Base-by-base conservation (phyloP, 2,113 vertebrate genomes). In the Esox niger region DNA sequence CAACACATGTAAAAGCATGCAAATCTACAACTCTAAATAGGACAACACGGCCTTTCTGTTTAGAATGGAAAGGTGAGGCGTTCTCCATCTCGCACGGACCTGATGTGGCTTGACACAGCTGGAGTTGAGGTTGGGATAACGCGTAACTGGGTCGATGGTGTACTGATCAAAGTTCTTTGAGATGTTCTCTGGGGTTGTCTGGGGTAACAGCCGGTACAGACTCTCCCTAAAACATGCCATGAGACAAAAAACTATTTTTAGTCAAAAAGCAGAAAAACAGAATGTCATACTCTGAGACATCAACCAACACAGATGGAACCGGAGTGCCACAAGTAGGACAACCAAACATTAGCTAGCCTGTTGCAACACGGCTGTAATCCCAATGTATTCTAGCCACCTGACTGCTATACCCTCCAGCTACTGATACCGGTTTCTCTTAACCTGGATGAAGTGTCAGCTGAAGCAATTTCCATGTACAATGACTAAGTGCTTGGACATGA, bases 101-200 rank as follows among this genome's bases (percentile, higher is more conserved):
- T 99, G 97, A 84, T 91, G 95, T 11, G 95, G 94, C 32, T 93
- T 85, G 74, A 99, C 81, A 83, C 95, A 94, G 84, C 94, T 94
- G 76, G 98, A 80, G 27, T 93, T 95, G 55, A 98, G 92, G 47
- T 98, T 99, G 82, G 97, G 97, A 56, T 99, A 99, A 1, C 97
- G 93, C 26, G 97, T 99, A 31, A 94, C 92, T 0, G 97, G 97
- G 76, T 99, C 96, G 1, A 98, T 90, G 66, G 96, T 97, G 87
- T 96, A 98, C 0, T 94, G 95, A 84, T 94, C 95, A 89, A 94
- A 96, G 92, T 99, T 98, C 79, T 98, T 99, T 82, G 92, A 98
- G 88, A 98, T 93, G 11, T 99, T 99, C 87, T 98, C 96, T 4
- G 97, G 94, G 2, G 97, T 99, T 29, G 97, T 99, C 88, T 99